Evolutionary conservation across 2,888 invertebrate species (phyloP).

Genomic region (Cataglyphis cursor): DNA sequence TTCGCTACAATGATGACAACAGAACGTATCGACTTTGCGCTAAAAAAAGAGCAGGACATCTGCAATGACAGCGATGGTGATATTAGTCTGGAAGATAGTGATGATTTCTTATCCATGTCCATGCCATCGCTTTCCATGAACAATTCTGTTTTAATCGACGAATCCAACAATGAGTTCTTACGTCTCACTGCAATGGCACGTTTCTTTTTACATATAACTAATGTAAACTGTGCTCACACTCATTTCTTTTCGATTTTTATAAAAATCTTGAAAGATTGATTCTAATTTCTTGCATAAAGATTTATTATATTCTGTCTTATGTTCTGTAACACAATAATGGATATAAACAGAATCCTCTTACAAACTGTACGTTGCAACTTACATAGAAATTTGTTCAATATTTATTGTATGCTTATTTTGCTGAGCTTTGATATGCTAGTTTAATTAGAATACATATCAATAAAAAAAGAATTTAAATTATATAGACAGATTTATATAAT

Average conservation of each 20-base stretch:
- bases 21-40: conserved; percentile 72
- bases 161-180: conserved; percentile 77
- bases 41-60: conserved; percentile 61
- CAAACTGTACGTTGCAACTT: not conserved
- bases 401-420: not conserved
- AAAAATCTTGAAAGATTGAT: not conserved
- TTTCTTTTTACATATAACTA: conserved; percentile 42
- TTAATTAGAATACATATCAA: not conserved
- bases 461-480: not conserved
- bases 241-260: not conserved
- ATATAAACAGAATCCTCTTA: not conserved
- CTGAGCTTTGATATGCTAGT: not conserved
- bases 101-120: conserved; percentile 72
- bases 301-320: not conserved
- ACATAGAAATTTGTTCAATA: not conserved
- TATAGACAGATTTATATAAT: not conserved
- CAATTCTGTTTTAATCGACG: conserved; percentile 59
- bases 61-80: conserved; percentile 63
- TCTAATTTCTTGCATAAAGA: not conserved
- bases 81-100: conserved; percentile 71
- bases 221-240: not conserved
- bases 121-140: conserved; percentile 77
- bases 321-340: not conserved
- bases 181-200: conserved; percentile 80
- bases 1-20: conserved; percentile 67